Evolutionary conservation across 53 echinoderm and acorn worm genomes (phyloP), one percentile per base, ranked within the genome.

Genomic region (Antedon mediterranea): DNA sequence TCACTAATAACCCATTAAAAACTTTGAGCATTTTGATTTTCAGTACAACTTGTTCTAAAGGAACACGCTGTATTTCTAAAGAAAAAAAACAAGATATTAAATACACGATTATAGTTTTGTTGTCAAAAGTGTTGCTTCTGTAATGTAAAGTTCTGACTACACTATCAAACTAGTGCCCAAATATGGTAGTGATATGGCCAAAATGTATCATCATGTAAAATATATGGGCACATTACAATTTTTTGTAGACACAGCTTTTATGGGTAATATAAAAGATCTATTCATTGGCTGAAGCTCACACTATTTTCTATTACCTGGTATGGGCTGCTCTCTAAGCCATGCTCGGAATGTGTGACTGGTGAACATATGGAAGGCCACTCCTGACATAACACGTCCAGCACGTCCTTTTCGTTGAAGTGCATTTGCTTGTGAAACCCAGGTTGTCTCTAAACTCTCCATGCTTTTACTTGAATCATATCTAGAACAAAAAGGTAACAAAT

Each of bases 231-330:
- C n/a, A n/a, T n/a, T n/a, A n/a, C n/a, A n/a, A n/a, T n/a, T n/a
- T n/a, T n/a, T n/a, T n/a, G n/a, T n/a, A n/a, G n/a, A n/a, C n/a
- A n/a, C n/a, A n/a, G n/a, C n/a, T n/a, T n/a, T n/a, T n/a, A n/a
- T n/a, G n/a, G n/a, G n/a, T n/a, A n/a, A n/a, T n/a, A n/a, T n/a
- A n/a, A n/a, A n/a, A n/a, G n/a, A n/a, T n/a, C n/a, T n/a, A n/a
- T n/a, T n/a, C n/a, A n/a, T n/a, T n/a, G n/a, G n/a, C n/a, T n/a
- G n/a, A n/a, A n/a, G n/a, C n/a, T n/a, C n/a, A n/a, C n/a, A n/a
- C n/a, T n/a, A n/a, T n/a, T n/a, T n/a, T n/a, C n/a, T 72, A 15
- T 4, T 90, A 90, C 90, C 90, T 90, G 90, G 90, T 71, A 87
- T 44, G 28, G 87, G 90, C 43, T 90, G 90, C 3, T 90, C 90